phyloP scores from a whole-genome alignment of 1,140 invertebrate genomes.

The Drosophila mauritiana region DNA sequence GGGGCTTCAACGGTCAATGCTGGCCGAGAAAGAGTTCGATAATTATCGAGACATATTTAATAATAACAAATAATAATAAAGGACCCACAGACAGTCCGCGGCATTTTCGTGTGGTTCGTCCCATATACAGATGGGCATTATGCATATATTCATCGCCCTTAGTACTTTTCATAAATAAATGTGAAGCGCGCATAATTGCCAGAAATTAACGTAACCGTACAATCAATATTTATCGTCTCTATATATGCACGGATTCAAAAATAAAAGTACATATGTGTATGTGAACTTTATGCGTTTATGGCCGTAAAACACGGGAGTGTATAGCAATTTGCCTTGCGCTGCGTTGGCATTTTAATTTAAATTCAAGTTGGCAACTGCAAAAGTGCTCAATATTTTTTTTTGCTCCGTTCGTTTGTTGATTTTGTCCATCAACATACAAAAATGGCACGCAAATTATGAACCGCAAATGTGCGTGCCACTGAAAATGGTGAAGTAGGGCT shows the following conservation, averaged over 20 bases:
- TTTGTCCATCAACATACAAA: slow-evolving; percentile 82
- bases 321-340: slow-evolving; percentile 54
- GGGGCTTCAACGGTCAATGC: slow-evolving; percentile 5
- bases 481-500: slow-evolving; percentile 5
- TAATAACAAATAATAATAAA: slow-evolving; percentile 77
- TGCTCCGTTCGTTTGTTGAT: slow-evolving; percentile 61
- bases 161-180: slow-evolving; percentile 34
- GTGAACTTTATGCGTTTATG: slow-evolving; percentile 35
- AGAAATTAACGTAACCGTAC: slow-evolving; percentile 74
- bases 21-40: slow-evolving; percentile 44
- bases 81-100: slow-evolving; percentile 32
- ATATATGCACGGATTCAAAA: slow-evolving; percentile 38
- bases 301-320: slow-evolving; percentile 1
- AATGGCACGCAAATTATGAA: slow-evolving; percentile 80
- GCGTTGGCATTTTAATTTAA: slow-evolving; percentile 78
- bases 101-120: slow-evolving; percentile 15
- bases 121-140: slow-evolving; percentile 10
- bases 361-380: slow-evolving; percentile 71
- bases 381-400: slow-evolving; percentile 50
- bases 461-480: slow-evolving; percentile 75
- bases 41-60: slow-evolving; percentile 76
- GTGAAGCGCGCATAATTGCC: slow-evolving; percentile 71
- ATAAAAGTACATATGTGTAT: slow-evolving; percentile 25
- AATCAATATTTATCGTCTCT: slow-evolving; percentile 78
- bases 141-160: slow-evolving; percentile 25